These are phyloP conservation scores for Neoseiulus cucumeris DNA, from an alignment of 1,140 invertebrate species.

Conservation along the genomic window DNA sequence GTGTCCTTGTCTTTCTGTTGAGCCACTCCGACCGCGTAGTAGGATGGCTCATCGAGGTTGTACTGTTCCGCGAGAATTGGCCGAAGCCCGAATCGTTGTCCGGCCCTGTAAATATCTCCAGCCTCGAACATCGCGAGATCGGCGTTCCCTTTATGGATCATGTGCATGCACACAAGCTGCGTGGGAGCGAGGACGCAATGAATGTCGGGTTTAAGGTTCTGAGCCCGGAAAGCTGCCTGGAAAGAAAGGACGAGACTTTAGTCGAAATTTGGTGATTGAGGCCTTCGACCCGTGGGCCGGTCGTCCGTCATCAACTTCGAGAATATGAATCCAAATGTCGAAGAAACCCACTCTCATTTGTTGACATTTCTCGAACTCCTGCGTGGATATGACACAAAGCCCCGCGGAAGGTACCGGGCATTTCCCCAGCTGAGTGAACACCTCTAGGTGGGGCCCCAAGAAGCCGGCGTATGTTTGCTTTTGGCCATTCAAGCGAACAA, in stretches of 20 bases:
- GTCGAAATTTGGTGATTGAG: no score
- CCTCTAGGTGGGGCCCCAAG: slow-evolving; percentile 17
- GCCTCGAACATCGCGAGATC: slow-evolving; percentile 77
- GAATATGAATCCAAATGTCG: neutral
- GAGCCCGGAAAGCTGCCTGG: slow-evolving; percentile 60
- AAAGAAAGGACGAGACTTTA: slow-evolving; percentile 20
- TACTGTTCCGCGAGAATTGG: slow-evolving; percentile 78
- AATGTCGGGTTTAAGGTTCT: slow-evolving; percentile 66
- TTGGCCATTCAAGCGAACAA: slow-evolving; percentile 19
- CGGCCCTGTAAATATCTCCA: slow-evolving; percentile 79
- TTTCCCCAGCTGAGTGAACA: slow-evolving; percentile 34
- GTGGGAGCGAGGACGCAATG: slow-evolving; percentile 62
- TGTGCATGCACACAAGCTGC: slow-evolving; percentile 71
- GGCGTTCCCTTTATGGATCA: slow-evolving; percentile 34
- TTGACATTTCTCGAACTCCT: slow-evolving; percentile 73
- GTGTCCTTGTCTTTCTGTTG: slow-evolving; percentile 66
- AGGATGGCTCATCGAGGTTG: slow-evolving; percentile 57
- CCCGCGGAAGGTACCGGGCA: slow-evolving; percentile 58
- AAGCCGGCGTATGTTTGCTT: slow-evolving; percentile 23
- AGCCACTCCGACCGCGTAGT: slow-evolving; percentile 82
- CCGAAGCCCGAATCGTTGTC: slow-evolving; percentile 46
- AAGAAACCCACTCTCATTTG: slow-evolving; percentile 60
- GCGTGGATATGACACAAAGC: slow-evolving; percentile 70
- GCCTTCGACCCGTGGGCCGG: neutral
- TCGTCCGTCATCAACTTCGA: neutral